These are phyloP conservation scores for Novumbra hubbsi DNA, from an alignment of 2,797 vertebrate genomes.

Conservation along the genomic window DNA sequence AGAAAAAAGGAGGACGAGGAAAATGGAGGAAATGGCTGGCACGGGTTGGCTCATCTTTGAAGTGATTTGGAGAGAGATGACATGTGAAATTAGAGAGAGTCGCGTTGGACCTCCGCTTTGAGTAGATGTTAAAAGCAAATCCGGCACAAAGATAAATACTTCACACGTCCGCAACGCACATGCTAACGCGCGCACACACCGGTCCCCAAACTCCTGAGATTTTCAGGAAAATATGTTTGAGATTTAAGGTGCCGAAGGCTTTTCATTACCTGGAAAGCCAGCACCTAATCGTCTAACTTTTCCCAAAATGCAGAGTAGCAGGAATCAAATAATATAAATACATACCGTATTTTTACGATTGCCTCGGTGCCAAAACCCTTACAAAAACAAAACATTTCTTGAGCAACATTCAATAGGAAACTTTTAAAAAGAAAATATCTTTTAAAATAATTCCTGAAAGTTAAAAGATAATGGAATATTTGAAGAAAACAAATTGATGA, in stretches of 20 bases:
- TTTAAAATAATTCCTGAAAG: slow-evolving; percentile 30
- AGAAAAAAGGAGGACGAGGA: slow-evolving; percentile 45
- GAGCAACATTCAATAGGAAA: slow-evolving; percentile 39
- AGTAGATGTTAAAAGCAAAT: slow-evolving; percentile 76
- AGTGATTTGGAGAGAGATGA: slow-evolving; percentile 83
- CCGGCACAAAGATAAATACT: slow-evolving; percentile 62
- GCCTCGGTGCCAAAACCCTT: slow-evolving; percentile 42
- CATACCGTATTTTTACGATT: slow-evolving; percentile 13
- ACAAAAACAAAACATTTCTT: slow-evolving; percentile 44
- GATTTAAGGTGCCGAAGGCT: slow-evolving; percentile 64
- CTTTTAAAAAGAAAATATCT: slow-evolving; percentile 38
- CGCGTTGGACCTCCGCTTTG: slow-evolving; percentile 73
- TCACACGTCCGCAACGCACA: slow-evolving; percentile 6
- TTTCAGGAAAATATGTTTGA: slow-evolving; percentile 62
- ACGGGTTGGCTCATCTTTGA: slow-evolving; percentile 71
- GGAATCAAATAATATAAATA: slow-evolving; percentile 6
- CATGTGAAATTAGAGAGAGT: slow-evolving; percentile 76
- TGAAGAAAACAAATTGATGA: neutral
- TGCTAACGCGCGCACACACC: slow-evolving; percentile 17
- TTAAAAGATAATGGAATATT: neutral
- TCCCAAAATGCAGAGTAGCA: slow-evolving; percentile 55
- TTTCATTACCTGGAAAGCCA: slow-evolving; percentile 56
- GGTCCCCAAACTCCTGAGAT: slow-evolving; percentile 70
- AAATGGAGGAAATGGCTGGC: slow-evolving; percentile 72
- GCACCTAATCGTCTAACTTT: slow-evolving; percentile 55